Conservation (phyloP, 2,797 vertebrate species). For the Malurus splendens region DNA sequence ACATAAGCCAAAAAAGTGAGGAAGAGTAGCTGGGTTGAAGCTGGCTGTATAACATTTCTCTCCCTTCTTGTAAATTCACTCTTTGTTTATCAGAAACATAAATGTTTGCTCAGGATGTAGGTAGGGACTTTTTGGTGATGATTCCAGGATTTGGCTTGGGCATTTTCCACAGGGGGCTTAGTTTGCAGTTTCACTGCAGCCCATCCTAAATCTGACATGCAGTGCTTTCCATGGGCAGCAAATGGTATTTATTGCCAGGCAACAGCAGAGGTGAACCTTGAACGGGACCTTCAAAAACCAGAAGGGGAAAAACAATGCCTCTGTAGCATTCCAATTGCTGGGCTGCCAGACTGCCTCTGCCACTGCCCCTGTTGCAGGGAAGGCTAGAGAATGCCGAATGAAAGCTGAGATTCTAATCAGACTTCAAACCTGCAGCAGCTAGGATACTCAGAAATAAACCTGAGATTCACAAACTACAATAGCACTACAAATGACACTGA, state of each 20-base stretch:
- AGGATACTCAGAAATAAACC: neutral
- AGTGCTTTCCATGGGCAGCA: neutral
- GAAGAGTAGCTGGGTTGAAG: neutral
- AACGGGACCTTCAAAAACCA: neutral
- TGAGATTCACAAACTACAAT: neutral
- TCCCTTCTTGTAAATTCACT: neutral
- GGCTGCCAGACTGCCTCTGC: neutral
- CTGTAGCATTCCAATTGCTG: neutral
- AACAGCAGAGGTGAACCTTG: neutral
- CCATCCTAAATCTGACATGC: neutral
- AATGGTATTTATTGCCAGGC: neutral
- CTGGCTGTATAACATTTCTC: neutral
- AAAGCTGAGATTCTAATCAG: neutral
- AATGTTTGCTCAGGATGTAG: neutral
- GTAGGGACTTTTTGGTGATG: neutral
- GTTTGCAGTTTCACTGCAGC: neutral
- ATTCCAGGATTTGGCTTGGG: neutral
- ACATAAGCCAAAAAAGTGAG: neutral
- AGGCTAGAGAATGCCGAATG: neutral
- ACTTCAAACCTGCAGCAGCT: neutral
- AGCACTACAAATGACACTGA: neutral
- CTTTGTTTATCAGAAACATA: neutral
- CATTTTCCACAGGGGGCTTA: neutral
- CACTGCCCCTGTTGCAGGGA: neutral
- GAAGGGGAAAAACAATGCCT: neutral